phyloP scores from a whole-genome alignment of 2,113 vertebrate species.

The Ailurus styani region DNA sequence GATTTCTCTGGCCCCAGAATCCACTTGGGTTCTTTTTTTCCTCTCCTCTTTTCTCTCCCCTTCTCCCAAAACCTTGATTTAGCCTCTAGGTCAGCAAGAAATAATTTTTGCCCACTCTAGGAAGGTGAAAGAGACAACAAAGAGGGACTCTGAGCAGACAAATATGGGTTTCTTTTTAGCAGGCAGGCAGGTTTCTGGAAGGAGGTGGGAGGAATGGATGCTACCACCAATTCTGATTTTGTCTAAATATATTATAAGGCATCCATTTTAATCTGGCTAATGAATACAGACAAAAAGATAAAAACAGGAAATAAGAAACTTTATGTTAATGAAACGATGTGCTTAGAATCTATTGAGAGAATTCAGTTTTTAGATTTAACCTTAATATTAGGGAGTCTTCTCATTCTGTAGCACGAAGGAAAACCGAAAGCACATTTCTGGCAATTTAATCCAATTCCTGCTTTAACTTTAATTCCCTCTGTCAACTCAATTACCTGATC shows the following conservation, averaged over 20 bases:
- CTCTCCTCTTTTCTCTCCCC: not conserved
- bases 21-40: not conserved
- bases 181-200: not conserved
- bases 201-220: not conserved
- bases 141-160: not conserved
- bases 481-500: not conserved
- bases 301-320: slow-evolving; percentile 31
- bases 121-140: not conserved
- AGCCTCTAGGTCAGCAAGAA: not conserved
- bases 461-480: slow-evolving; percentile 41
- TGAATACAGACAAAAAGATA: not conserved
- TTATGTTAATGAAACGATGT: slow-evolving; percentile 12
- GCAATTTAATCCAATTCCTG: not conserved
- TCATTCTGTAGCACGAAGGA: not conserved
- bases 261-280: not conserved
- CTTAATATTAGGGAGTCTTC: not conserved
- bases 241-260: not conserved
- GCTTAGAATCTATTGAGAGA: not conserved
- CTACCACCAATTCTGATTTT: not conserved
- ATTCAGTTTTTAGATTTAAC: slow-evolving; percentile 4
- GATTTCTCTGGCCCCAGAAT: slow-evolving; percentile 36
- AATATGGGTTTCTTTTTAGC: not conserved
- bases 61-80: slow-evolving; percentile 18
- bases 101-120: not conserved
- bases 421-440: not conserved